These are phyloP conservation scores for Todus mexicanus DNA, from an alignment of 2,797 vertebrate genomes.

Conservation along the genomic window DNA sequence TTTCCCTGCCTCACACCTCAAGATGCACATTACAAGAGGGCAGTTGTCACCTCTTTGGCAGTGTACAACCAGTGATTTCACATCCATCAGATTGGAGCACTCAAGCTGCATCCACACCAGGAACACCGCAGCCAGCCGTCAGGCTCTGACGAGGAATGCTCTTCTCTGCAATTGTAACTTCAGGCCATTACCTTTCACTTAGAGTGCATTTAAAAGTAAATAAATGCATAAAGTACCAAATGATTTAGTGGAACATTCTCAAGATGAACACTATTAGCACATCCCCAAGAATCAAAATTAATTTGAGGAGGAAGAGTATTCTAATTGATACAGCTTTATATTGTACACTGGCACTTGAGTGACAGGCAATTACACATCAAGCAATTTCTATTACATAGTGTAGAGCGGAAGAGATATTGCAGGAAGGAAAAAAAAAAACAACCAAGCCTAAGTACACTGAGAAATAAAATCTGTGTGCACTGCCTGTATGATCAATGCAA, in stretches of 20 bases:
- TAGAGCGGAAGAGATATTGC: neutral
- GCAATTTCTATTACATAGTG: neutral
- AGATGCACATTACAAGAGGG: neutral
- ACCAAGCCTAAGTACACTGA: neutral
- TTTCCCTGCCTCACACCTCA: neutral
- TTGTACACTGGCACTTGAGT: neutral
- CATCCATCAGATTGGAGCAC: neutral
- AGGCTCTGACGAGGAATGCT: neutral
- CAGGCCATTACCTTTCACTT: neutral
- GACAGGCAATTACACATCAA: neutral
- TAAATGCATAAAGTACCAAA: neutral
- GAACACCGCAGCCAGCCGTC: neutral
- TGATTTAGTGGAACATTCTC: neutral
- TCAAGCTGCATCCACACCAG: neutral
- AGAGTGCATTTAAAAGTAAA: neutral
- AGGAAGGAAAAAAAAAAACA: neutral
- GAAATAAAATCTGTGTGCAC: conserved; percentile 7
- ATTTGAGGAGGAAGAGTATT: neutral
- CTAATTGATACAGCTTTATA: neutral
- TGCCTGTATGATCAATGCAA: conserved; percentile 19
- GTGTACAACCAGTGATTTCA: neutral
- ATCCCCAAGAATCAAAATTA: neutral
- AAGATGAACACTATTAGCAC: neutral
- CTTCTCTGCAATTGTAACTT: neutral
- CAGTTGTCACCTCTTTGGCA: neutral